phyloP scores from a whole-genome alignment of 2,888 invertebrate species.

The Acanthosepion esculentum region DNA sequence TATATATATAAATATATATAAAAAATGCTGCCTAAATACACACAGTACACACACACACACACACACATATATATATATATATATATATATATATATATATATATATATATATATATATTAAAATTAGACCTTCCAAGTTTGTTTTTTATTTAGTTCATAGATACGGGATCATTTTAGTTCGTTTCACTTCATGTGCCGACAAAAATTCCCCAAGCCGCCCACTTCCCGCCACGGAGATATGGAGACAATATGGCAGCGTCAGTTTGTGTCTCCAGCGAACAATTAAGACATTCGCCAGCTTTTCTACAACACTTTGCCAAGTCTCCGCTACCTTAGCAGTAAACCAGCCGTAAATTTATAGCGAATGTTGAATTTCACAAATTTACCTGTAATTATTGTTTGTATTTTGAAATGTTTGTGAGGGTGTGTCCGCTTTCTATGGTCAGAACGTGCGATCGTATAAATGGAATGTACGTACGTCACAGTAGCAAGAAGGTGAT shows the following conservation, averaged over 20 bases:
- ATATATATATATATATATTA: background rate
- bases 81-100: background rate
- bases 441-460: background rate
- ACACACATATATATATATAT: conserved; percentile 24
- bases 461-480: background rate
- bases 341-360: background rate
- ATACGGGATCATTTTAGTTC: background rate
- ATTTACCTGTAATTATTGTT: background rate
- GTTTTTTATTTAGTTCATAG: background rate
- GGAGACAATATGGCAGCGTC: background rate
- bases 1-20: too few relatives aligned
- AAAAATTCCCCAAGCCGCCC: background rate
- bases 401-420: background rate
- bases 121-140: background rate
- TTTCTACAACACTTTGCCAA: background rate
- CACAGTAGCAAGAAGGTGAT: too few relatives aligned
- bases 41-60: too few relatives aligned
- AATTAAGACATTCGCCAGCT: background rate
- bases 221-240: background rate
- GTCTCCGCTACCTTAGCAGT: conserved; percentile 3
- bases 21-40: too few relatives aligned
- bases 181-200: conserved; percentile 1
- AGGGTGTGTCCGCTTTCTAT: background rate
- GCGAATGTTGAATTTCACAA: background rate
- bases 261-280: background rate